Base-by-base conservation (phyloP, 1,140 invertebrate species). In the Neodiprion fabricii region DNA sequence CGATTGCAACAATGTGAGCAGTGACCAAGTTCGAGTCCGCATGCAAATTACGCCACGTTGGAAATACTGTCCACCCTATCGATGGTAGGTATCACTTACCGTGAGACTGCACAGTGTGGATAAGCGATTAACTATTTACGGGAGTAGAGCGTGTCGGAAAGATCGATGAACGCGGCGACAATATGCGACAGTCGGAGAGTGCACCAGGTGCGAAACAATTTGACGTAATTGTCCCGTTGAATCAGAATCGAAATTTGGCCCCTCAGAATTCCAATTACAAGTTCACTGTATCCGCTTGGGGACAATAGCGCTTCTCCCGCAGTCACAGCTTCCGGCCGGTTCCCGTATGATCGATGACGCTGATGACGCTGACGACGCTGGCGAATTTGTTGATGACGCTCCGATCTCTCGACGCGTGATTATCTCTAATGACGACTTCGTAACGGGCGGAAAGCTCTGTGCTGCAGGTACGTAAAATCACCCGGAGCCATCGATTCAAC, bases 221-320 rank as follows among this genome's bases (percentile, higher is more conserved):
- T n/a, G 53, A 61, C 53, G 53, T 61, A 61, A 61, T 61, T 61
- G 53, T 61, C 4, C 53, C 53, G 53, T 61, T 61, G 53, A 61
- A 61, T 61, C 53, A n/a, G n/a, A 61, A 61, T 61, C 53, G 53
- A 61, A 61, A 61, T 61, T 12, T 61, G n/a, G 53, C n/a, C 53
- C 53, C 53, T 61, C 53, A 61, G 53, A 61, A 61, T 61, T 61
- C 53, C 53, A 61, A 61, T 61, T 61, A 61, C 53, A 61, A 61
- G 53, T 61, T 61, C 53, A 61, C 53, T 40, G 28, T 21, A 40
- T 40, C 28, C 28, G 28, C 53, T 12, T 11, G 4, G 53, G 53
- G 7, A 61, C 53, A 61, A 61, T 61, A n/a, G 53, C 28, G 28
- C 11, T 61, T 11, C 11, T 61, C 28, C 53, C n/a, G 1, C 53